Base-by-base conservation (phyloP, 2,797 vertebrate genomes). In the Poecilia picta region DNA sequence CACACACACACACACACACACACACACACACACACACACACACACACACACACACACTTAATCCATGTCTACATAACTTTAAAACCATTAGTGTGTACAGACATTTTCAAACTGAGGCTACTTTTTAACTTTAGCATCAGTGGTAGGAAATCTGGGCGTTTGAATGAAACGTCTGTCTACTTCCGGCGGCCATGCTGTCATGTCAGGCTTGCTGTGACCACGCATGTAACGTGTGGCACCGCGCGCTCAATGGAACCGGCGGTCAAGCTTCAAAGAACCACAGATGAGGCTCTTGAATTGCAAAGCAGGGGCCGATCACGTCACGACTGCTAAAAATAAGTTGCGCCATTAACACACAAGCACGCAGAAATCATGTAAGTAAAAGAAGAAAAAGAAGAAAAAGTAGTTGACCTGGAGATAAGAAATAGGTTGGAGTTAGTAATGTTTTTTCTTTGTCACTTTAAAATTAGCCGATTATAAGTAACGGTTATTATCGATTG, bases 301-400 rank as follows among this genome's bases (percentile, higher is more conserved):
- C 78, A 83, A 82, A 90, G 47, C 71, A 88, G 49, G 85, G 83
- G 41, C 74, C 39, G 53, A 93, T 86, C 82, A 85, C 73, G 75
- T 88, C 83, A 86, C 25, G 41, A 82, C 81, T 76, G 83, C 86
- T 89, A 86, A 89, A 89, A 89, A 89, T 90, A 91, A 36, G 45
- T 57, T 55, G 81, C 55, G 66, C 87, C 81, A 87, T 85, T 77
- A 89, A 91, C 81, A 83, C 77, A 72, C 55, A 77, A 76, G 82
- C 71, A 64, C 70, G 62, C 70, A 31, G 53, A 57, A 8, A 72
- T 73, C 0, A 7, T 51, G 68, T 7, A 39, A 47, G 46, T 7
- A 43, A n/a, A 55, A 36, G 20, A 20, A 20, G 1, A 47, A 18
- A 0, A 8, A 23, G 18, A 49, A 53, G 49, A 20, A 49, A 15